Evolutionary conservation across 2,888 invertebrate species (phyloP).

Genomic region (Phymatocera aterrima): DNA sequence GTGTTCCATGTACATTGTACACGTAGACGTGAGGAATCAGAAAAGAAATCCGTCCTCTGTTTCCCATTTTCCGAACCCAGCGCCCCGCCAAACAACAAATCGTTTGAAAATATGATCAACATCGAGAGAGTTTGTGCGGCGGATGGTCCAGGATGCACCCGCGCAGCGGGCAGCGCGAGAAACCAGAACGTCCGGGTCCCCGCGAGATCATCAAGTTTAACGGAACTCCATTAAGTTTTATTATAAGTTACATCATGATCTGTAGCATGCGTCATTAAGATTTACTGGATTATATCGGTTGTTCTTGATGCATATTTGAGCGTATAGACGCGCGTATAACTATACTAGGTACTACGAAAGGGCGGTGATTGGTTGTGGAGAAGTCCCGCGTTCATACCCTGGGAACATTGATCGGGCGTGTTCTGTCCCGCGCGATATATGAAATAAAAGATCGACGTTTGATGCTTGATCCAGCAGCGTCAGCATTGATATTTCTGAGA

Average conservation of each 20-base stretch:
- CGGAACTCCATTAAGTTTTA: too few species aligned
- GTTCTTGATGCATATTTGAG: neutral
- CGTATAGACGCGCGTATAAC: neutral
- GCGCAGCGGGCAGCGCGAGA: too few species aligned
- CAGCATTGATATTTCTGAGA: constrained; percentile 22
- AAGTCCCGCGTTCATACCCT: constrained; percentile 1
- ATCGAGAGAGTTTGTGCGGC: too few species aligned
- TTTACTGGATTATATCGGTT: too few species aligned
- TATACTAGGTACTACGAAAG: neutral
- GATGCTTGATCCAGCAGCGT: constrained; percentile 27
- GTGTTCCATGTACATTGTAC: neutral
- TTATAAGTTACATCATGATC: too few species aligned
- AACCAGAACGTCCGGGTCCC: too few species aligned
- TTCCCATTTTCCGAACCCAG: neutral
- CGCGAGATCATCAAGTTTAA: too few species aligned
- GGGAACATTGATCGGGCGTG: constrained; percentile 13
- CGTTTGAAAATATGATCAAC: too few species aligned
- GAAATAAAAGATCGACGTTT: constrained; percentile 29
- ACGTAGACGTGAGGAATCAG: neutral
- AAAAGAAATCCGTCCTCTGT: too few species aligned
- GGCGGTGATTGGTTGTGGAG: neutral
- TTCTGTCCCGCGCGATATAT: neutral
- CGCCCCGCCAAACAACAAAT: too few species aligned
- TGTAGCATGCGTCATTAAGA: too few species aligned
- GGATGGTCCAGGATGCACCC: too few species aligned